Evolutionary conservation across 2,113 vertebrate species (phyloP), one percentile per base, ranked within the genome.

Genomic region (Mormoops blainvillei): DNA sequence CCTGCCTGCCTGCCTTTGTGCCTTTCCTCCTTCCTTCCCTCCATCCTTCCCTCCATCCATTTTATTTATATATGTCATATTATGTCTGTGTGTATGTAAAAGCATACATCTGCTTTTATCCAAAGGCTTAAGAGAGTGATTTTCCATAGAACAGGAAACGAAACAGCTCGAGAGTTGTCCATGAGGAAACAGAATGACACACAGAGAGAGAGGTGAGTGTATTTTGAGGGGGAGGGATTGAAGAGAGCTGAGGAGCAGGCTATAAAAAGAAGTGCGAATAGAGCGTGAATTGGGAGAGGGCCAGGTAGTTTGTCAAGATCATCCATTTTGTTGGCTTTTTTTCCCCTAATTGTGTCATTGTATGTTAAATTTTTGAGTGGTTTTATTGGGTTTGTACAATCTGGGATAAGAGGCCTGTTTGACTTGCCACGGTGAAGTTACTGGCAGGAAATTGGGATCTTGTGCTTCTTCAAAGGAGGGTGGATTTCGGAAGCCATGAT

Each of bases 291-390:
- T 43, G 14, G 1, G 4, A 36, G 52, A 36, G 6, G 41, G 12
- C 12, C 36, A 48, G 43, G 11, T 5, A 38, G 45, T 22, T 50
- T 43, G 18, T 16, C 36, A 52, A 84, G 33, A 73, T 15, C 41
- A 7, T 38, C 8, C 13, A 20, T 68, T 41, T 31, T 63, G 6
- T 9, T n/a, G 18, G 14, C 1, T 6, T 7, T 1, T 4, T 1
- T 10, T 0, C 12, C 3, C 22, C 48, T 1, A 56, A 15, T 24
- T 41, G 19, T 22, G 26, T 12, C 38, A 41, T 45, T 50, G 4
- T 7, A 11, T 70, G 22, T 50, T 87, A 52, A 20, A 41, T 15
- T 36, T 85, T 94, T 54, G 33, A 45, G 18, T 45, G 26, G 5
- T 26, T 36, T 67, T 84, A 6, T 28, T 80, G 48, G 10, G 15